Percentiles rank a stretch among this genome's conserved stretches.
These are phyloP conservation scores for Brachymystax lenok DNA, from an alignment of 2,797 vertebrate species.

Conservation along the genomic window DNA sequence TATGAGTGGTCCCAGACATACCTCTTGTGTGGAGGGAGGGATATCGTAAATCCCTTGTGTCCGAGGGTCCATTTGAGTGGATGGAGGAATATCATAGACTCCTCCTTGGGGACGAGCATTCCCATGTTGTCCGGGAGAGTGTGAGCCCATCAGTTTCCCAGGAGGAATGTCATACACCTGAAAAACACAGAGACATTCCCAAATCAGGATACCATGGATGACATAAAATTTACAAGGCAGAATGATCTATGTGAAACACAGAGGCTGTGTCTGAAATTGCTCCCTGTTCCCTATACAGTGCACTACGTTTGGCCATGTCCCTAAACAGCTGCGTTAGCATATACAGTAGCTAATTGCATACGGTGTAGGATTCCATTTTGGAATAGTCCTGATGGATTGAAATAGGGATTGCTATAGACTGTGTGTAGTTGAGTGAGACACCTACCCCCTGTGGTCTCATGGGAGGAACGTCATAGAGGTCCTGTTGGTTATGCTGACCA, in stretches of 20 bases:
- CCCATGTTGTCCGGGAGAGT: conserved; percentile 61
- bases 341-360: too few species aligned
- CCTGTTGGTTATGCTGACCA: conserved; percentile 83
- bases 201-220: neutral
- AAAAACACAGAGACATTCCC: conserved; percentile 11
- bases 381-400: too few species aligned
- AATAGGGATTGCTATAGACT: too few species aligned
- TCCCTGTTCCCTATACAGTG: neutral
- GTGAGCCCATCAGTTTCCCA: conserved; percentile 71
- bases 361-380: too few species aligned
- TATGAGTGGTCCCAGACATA: conserved; percentile 76
- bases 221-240: neutral
- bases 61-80: conserved; percentile 60
- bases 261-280: neutral
- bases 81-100: conserved; percentile 76
- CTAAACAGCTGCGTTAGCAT: too few species aligned
- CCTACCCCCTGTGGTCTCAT: conserved; percentile 87
- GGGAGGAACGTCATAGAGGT: conserved; percentile 90
- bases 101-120: conserved; percentile 79
- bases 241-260: neutral
- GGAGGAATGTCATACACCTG: conserved; percentile 93
- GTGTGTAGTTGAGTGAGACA: conserved; percentile 32
- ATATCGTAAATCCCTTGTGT: conserved; percentile 77
- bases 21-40: conserved; percentile 81
- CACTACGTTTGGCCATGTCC: neutral